Conservation (phyloP, 2,888 invertebrate genomes). For the Agrochola macilenta region DNA sequence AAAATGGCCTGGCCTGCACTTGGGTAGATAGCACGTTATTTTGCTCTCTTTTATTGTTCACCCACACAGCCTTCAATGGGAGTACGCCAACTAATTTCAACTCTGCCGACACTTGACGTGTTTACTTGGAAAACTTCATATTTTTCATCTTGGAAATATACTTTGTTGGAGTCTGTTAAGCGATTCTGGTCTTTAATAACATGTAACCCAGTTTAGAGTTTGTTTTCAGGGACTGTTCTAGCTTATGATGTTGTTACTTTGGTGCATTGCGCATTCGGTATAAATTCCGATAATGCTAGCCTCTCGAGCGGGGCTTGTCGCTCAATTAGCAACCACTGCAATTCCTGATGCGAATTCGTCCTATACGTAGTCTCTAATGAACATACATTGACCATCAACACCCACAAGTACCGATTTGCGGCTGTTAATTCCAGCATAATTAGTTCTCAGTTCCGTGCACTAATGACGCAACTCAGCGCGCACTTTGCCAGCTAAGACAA, state of each 20-base stretch:
- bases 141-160: constrained; percentile 64
- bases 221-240: constrained; percentile 18
- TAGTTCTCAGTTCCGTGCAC: constrained; percentile 21
- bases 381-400: constrained; percentile 6
- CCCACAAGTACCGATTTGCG: constrained; percentile 27
- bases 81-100: constrained; percentile 69
- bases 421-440: constrained; percentile 36
- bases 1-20: constrained; percentile 40
- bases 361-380: neutral
- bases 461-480: constrained; percentile 40
- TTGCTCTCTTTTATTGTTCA: constrained; percentile 58
- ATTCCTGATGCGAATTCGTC: constrained; percentile 22
- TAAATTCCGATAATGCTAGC: constrained; percentile 26
- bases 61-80: constrained; percentile 60
- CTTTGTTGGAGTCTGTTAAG: constrained; percentile 49
- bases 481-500: constrained; percentile 40
- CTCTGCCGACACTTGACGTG: constrained; percentile 65
- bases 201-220: constrained; percentile 42
- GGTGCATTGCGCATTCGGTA: constrained; percentile 48
- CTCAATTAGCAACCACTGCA: constrained; percentile 34
- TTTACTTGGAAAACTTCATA: constrained; percentile 70
- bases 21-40: constrained; percentile 61
- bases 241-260: constrained; percentile 30
- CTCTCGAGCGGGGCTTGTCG: neutral
- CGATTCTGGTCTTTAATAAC: constrained; percentile 50